Evolutionary conservation across 2,797 vertebrate genomes (phyloP).

Genomic region (Melanogrammus aeglefinus): DNA sequence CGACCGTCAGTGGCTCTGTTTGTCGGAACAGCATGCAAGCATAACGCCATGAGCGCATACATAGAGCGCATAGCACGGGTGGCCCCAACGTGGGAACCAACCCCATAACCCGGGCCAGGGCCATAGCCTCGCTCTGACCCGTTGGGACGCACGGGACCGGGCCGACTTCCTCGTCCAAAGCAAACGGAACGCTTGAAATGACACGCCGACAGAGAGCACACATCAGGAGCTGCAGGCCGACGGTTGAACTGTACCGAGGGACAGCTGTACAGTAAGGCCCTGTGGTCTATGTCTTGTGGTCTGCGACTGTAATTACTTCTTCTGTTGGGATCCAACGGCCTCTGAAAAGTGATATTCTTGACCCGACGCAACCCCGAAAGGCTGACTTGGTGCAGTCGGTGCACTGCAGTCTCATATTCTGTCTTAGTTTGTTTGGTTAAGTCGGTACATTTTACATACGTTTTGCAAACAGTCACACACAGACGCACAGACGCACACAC

Average conservation of each 20-base stretch:
- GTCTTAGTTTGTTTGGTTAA: not conserved
- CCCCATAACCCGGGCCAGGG: not conserved
- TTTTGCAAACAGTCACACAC: not conserved
- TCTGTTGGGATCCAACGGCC: slow-evolving; percentile 35
- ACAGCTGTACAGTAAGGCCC: slow-evolving; percentile 47
- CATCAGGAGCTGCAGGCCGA: not conserved
- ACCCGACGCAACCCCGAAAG: slow-evolving; percentile 50
- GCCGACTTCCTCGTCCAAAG: not conserved
- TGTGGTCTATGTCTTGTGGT: slow-evolving; percentile 44
- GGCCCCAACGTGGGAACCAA: not conserved
- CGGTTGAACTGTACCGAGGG: slow-evolving; percentile 29
- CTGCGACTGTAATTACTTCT: slow-evolving; percentile 55
- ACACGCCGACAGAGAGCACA: slow-evolving; percentile 13
- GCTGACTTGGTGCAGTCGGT: slow-evolving; percentile 8
- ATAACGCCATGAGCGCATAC: too few species aligned
- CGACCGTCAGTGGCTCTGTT: too few species aligned
- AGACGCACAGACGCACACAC: not conserved
- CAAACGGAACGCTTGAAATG: slow-evolving; percentile 11
- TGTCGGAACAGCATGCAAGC: too few species aligned
- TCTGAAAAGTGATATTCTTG: slow-evolving; percentile 35
- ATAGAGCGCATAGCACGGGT: not conserved
- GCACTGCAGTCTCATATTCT: not conserved
- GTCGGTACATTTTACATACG: not conserved
- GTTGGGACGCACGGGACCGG: not conserved
- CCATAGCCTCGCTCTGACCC: not conserved